A percentile compares a stretch with the other conserved stretches of the same genome.
Evolutionary conservation across 2,797 vertebrate species (phyloP).

Genomic region (Alectoris magna): DNA sequence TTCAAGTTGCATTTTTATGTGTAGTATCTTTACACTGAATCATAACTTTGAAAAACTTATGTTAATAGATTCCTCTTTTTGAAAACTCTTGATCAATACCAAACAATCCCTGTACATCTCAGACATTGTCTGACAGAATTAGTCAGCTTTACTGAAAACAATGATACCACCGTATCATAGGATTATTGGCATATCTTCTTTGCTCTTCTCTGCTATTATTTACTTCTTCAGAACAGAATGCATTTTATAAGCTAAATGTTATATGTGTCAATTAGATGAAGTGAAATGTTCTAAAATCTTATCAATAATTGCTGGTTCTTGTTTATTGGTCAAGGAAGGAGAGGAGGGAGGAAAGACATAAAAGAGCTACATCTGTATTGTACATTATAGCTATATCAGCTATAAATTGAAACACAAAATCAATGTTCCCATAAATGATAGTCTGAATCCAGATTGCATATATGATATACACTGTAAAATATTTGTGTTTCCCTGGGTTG

Average conservation of each 20-base stretch:
- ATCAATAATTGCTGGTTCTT: not conserved
- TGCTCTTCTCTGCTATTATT: not conserved
- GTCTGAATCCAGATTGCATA: not conserved
- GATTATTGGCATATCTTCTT: not conserved
- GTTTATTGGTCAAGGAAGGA: not conserved
- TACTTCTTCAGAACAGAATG: not conserved
- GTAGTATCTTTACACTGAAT: not conserved
- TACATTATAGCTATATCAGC: no score
- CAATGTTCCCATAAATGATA: not conserved
- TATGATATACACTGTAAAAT: not conserved
- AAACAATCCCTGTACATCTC: not conserved
- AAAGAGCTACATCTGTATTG: not conserved
- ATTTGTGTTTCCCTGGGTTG: not conserved
- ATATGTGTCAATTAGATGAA: not conserved
- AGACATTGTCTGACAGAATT: not conserved
- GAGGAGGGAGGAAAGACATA: not conserved
- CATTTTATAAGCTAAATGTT: not conserved
- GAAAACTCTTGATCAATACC: not conserved
- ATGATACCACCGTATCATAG: fast-evolving
- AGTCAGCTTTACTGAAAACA: not conserved
- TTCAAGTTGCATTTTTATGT: not conserved
- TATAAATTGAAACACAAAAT: not conserved
- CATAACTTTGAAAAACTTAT: not conserved
- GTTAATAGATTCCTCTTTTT: not conserved
- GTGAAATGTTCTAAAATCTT: not conserved